Percentiles rank a stretch among this genome's conserved stretches.
Evolutionary conservation across 1,140 invertebrate genomes (phyloP).

Genomic region (Proales similis): DNA sequence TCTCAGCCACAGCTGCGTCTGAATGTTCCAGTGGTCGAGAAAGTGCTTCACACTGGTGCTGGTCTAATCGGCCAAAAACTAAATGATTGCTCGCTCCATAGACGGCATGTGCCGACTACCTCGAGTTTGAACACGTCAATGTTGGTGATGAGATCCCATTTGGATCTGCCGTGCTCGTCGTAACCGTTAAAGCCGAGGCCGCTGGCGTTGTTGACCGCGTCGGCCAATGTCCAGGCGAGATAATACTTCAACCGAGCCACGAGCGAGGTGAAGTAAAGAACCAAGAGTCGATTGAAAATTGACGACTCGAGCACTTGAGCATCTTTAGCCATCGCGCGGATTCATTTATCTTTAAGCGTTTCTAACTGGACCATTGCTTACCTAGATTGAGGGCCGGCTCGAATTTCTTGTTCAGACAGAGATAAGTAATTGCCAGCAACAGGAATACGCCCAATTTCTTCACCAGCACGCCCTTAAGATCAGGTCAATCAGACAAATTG

Average conservation of each 20-base stretch:
- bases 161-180: slow-evolving; percentile 60
- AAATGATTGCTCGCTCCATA: neutral
- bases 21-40: slow-evolving; percentile 74
- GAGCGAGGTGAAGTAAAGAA: slow-evolving; percentile 48
- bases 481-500: neutral
- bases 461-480: no score
- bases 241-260: slow-evolving; percentile 80
- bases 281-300: slow-evolving; percentile 5
- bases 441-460: no score
- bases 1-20: slow-evolving; percentile 72
- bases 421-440: no score
- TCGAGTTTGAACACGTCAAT: slow-evolving; percentile 65
- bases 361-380: slow-evolving; percentile 6
- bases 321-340: neutral
- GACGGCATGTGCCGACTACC: neutral
- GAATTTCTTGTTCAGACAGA: neutral
- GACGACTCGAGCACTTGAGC: neutral
- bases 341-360: neutral
- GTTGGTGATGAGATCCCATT: slow-evolving; percentile 83
- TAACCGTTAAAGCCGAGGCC: slow-evolving; percentile 83
- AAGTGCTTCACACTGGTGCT: slow-evolving; percentile 55
- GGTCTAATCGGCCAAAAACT: slow-evolving; percentile 4
- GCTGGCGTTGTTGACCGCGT: slow-evolving; percentile 84
- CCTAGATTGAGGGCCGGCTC: neutral
- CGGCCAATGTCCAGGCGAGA: slow-evolving; percentile 79